Evolutionary conservation across 2,888 invertebrate genomes (phyloP).

Genomic region (Syrista parreyssii): DNA sequence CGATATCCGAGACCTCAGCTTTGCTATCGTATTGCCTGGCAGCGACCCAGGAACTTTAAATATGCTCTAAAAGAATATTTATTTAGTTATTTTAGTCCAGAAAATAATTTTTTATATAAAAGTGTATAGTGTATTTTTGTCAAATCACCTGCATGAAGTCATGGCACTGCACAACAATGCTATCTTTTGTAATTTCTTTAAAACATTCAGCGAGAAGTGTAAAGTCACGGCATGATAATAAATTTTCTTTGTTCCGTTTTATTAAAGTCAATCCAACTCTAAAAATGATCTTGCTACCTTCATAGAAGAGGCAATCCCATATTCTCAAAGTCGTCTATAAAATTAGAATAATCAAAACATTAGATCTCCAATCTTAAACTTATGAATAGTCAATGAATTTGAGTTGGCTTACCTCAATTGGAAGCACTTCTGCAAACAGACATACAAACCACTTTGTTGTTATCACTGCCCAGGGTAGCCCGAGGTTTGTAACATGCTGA

Average conservation of each 20-base stretch:
- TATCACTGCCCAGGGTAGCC: slow-evolving; percentile 90
- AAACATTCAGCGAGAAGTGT: slow-evolving; percentile 85
- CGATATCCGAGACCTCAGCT: slow-evolving; percentile 71
- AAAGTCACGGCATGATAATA: slow-evolving; percentile 84
- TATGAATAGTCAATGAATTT: neutral
- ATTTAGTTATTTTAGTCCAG: slow-evolving; percentile 5
- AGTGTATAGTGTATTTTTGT: slow-evolving; percentile 11
- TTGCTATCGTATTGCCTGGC: slow-evolving; percentile 74
- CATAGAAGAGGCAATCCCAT: slow-evolving; percentile 96
- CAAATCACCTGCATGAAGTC: slow-evolving; percentile 82
- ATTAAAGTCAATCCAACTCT: slow-evolving; percentile 89
- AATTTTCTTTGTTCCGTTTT: slow-evolving; percentile 75
- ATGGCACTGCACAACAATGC: slow-evolving; percentile 86
- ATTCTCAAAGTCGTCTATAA: slow-evolving; percentile 87
- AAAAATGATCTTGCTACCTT: slow-evolving; percentile 93
- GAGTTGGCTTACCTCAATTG: slow-evolving; percentile 76
- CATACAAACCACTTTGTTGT: slow-evolving; percentile 97
- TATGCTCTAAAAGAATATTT: slow-evolving; percentile 76
- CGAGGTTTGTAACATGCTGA: slow-evolving; percentile 82
- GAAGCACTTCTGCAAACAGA: slow-evolving; percentile 91
- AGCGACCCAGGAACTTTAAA: slow-evolving; percentile 86
- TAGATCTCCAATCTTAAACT: slow-evolving; percentile 11
- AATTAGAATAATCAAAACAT: slow-evolving; percentile 21
- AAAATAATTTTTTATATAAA: slow-evolving; percentile 5
- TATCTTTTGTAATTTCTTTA: slow-evolving; percentile 82